Conservation (phyloP, 2,888 invertebrate genomes). For the Chaitophorus viminalis region DNA sequence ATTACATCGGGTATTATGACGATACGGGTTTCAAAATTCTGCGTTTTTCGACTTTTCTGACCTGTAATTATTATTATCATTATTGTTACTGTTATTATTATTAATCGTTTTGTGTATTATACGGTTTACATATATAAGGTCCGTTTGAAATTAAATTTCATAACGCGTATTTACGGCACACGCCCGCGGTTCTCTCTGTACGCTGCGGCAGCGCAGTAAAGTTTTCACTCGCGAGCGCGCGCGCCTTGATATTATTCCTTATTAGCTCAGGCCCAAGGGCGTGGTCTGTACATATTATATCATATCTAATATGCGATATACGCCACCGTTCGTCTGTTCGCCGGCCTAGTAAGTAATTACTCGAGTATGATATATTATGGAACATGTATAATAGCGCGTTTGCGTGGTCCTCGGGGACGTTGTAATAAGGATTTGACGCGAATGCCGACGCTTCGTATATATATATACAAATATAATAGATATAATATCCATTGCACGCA, state of each 20-base stretch:
- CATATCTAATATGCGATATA: not conserved
- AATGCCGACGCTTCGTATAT: too few species aligned
- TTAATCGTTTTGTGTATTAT: not conserved
- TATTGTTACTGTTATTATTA: not conserved
- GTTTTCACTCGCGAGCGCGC: not conserved
- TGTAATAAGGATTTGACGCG: too few species aligned
- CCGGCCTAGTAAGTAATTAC: not conserved
- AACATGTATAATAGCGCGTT: too few species aligned
- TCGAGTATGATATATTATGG: too few species aligned
- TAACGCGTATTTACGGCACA: not conserved
- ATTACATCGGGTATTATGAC: not conserved
- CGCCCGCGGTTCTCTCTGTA: not conserved
- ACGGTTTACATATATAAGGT: not conserved
- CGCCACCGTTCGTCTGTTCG: not conserved
- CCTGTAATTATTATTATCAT: not conserved
- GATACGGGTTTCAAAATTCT: not conserved
- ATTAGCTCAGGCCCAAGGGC: slow-evolving; percentile 12
- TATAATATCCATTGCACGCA: too few species aligned
- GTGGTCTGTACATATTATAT: not conserved
- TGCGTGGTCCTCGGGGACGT: too few species aligned
- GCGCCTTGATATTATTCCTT: not conserved
- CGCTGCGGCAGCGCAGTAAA: not conserved
- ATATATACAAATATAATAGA: too few species aligned
- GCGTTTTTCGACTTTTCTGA: not conserved
- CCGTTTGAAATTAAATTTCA: not conserved